Percentiles rank a stretch among this genome's conserved stretches.
Conservation (phyloP, 2,888 invertebrate species). For the Drosophila yooni region DNA sequence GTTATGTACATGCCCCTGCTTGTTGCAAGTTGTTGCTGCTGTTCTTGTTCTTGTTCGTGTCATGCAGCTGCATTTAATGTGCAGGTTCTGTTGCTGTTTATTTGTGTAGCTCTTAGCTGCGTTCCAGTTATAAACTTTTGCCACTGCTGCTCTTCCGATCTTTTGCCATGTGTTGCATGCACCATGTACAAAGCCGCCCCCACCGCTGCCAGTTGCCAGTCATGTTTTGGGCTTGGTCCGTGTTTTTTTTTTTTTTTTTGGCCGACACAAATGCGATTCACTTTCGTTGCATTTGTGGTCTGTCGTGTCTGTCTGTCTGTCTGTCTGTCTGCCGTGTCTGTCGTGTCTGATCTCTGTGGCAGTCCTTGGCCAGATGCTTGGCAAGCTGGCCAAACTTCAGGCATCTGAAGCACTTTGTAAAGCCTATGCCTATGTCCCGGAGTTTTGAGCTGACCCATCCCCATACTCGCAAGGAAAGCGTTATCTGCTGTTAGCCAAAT, state of each 20-base stretch:
- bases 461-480: no score
- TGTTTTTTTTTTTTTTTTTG: neutral
- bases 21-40: conserved; percentile 33
- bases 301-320: neutral
- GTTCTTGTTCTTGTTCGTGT: conserved; percentile 21
- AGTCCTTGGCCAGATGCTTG: no score
- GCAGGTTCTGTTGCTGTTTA: conserved; percentile 53
- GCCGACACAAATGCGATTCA: neutral
- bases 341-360: no score
- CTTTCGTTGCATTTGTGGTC: neutral
- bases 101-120: conserved; percentile 40
- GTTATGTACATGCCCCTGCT: conserved; percentile 16
- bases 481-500: no score
- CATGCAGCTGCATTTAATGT: conserved; percentile 60
- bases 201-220: neutral
- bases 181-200: neutral
- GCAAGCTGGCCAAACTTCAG: no score
- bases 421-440: no score
- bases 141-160: conserved; percentile 26
- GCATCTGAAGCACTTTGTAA: no score
- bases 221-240: neutral
- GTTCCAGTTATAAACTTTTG: conserved; percentile 53
- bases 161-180: conserved; percentile 35
- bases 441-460: no score
- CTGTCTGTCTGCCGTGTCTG: no score